phyloP scores from a whole-genome alignment of 2,113 vertebrate species.

The Chauna torquata region DNA sequence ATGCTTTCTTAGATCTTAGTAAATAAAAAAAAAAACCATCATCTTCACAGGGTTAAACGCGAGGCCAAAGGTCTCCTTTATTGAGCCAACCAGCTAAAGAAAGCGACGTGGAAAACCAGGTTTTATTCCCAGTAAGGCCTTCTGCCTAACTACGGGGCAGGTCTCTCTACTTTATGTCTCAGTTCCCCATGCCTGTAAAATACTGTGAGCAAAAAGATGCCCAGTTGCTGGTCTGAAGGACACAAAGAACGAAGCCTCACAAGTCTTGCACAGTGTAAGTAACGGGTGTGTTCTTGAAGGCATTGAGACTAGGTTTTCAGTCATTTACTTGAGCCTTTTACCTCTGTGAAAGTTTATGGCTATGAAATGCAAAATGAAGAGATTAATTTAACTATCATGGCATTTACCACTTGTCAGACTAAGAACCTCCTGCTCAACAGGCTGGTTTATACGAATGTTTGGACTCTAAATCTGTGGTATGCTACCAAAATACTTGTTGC shows the following conservation, averaged over 20 bases:
- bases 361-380: not conserved
- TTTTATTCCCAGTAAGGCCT: not conserved
- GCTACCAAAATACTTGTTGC: not conserved
- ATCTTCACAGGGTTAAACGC: not conserved
- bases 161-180: not conserved
- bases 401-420: not conserved
- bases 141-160: not conserved
- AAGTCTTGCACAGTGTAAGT: not conserved
- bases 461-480: not conserved
- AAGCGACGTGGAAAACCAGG: not conserved
- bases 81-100: not conserved
- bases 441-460: fast-evolving
- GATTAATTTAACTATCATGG: not conserved
- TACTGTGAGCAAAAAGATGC: not conserved
- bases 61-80: not conserved
- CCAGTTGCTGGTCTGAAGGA: not conserved
- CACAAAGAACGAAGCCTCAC: not conserved
- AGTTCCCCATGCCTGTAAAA: not conserved
- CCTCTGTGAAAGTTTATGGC: not conserved
- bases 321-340: not conserved
- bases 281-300: not conserved
- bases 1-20: not conserved
- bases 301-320: not conserved
- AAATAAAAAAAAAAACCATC: not conserved
- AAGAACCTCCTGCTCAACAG: not conserved